Base-by-base conservation (phyloP, 2,888 invertebrate genomes). In the Agrilus cyanescens region DNA sequence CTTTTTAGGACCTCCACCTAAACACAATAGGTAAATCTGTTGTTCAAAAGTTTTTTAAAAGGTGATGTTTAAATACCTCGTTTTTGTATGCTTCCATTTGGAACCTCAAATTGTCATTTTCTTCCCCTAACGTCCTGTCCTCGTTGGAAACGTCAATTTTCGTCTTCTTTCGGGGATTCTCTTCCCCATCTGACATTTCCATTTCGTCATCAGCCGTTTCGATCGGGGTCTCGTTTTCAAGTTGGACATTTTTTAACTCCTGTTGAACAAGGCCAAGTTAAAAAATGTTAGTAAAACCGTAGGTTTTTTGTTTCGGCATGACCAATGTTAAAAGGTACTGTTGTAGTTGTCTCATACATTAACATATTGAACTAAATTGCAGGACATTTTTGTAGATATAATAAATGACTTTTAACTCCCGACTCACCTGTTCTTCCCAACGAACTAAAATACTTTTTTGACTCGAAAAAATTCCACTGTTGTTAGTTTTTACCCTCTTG, bases 51-150 rank as follows among this genome's bases (percentile, higher is more conserved):
- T 14, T 33, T 33, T n/a, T 31, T 8, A 31, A 31, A 33, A 4
- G 14, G 5, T 32, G 14, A 2, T 13, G 5, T 13, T 8, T 4
- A 8, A 32, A 33, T 53, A 65, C 66, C 72, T 95, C 94, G 66
- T 93, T 93, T 65, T 90, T 90, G 60, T 89, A 90, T 0, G 93
- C 94, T 66, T 93, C 93, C 56, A 94, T 65, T 69, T 91, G 89
- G 66, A 91, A 93, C 46, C 85, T 78, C 25, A 95, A 71, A 52
- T 85, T 85, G 56, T 93, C 91, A 61, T 93, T 94, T 62, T 95
- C 94, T 47, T 86, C 85, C 76, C 85, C 69, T 6, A 73, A 53
- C 30, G 50, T 57, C 25, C 58, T 57, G 32, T 53, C 54, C 39
- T 60, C 59, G 36, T 57, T 59, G 18, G 40, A 48, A 4, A 38